Base-by-base conservation (phyloP, 2,113 vertebrate species). In the Chamaetylas fuelleborni region DNA sequence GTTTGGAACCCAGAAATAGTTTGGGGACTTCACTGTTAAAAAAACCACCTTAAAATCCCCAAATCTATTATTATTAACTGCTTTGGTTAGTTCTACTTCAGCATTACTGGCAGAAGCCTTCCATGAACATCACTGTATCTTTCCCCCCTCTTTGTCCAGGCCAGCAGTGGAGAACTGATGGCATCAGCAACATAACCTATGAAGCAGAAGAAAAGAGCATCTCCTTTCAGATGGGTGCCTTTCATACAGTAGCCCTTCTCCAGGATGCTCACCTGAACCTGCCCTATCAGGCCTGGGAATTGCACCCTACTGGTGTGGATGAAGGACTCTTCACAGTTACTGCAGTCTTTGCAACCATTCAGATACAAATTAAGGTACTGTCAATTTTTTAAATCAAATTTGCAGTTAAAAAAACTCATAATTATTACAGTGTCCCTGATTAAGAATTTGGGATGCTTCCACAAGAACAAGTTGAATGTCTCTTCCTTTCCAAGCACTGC, bases 271-370 rank as follows among this genome's bases (percentile, higher is more conserved):
- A 99, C 8, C 73, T 97, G 77, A 98, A 99, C 86, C 96, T 99
- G 98, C 99, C 99, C 0, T 99, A 98, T 60, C 98, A 96, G 81
- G 98, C 96, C 8, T 99, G 99, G 99, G 98, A 99, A 87, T 91
- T 99, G 24, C 96, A 47, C 24, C 99, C 99, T 3, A 81, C 97
- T 11, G 98, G 86, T 5, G 31, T 34, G 11, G 94, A 99, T 89
- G 93, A 97, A 10, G 98, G 95, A 12, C 48, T 98, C 9, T 85
- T 98, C 70, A 97, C 25, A 2, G 58, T 99, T 80, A 96, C 86
- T 5, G 97, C 98, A 25, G 93, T 96, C 6, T 98, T 98, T 66
- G 92, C 97, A 3, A 96, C 98, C 16, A 81, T 99, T 93, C 97
- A 97, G 58, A 98, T 99, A 92, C 98, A 95, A 8, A 94, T 99